Evolutionary conservation across 2,113 vertebrate species (phyloP).

Genomic region (Crotalus horridus): DNA sequence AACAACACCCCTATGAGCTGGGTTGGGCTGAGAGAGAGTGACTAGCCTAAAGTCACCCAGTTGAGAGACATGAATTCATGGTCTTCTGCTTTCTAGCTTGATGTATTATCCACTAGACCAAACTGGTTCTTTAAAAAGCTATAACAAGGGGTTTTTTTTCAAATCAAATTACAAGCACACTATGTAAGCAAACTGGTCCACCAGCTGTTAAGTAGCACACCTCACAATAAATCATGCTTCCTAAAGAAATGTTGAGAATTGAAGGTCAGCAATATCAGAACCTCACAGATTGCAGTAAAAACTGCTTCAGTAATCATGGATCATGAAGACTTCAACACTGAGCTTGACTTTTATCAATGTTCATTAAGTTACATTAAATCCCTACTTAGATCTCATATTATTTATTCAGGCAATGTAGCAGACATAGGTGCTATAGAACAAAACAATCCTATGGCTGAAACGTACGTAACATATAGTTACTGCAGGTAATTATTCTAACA

Average conservation of each 20-base stretch:
- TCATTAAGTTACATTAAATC: not conserved
- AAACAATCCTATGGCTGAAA: not conserved
- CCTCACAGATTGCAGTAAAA: not conserved
- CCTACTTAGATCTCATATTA: not conserved
- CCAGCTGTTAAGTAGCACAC: not conserved
- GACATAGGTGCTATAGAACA: not conserved
- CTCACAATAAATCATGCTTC: not conserved
- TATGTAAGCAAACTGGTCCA: not conserved
- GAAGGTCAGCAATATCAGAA: not conserved
- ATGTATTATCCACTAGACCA: not conserved
- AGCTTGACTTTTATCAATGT: not conserved
- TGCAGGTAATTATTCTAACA: not conserved
- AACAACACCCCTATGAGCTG: not conserved
- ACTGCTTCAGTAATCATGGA: not conserved
- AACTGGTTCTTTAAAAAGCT: not conserved
- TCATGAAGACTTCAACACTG: not conserved
- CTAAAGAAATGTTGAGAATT: not conserved
- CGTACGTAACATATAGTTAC: constrained; percentile 14
- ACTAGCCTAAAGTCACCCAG: not conserved
- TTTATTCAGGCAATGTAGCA: not conserved
- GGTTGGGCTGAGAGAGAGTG: not conserved
- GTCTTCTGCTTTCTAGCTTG: not conserved
- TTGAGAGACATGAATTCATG: not conserved
- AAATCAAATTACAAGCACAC: not conserved
- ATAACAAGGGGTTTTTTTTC: not conserved